phyloP scores from a whole-genome alignment of 2,797 vertebrate genomes.

The Danionella dracula region DNA sequence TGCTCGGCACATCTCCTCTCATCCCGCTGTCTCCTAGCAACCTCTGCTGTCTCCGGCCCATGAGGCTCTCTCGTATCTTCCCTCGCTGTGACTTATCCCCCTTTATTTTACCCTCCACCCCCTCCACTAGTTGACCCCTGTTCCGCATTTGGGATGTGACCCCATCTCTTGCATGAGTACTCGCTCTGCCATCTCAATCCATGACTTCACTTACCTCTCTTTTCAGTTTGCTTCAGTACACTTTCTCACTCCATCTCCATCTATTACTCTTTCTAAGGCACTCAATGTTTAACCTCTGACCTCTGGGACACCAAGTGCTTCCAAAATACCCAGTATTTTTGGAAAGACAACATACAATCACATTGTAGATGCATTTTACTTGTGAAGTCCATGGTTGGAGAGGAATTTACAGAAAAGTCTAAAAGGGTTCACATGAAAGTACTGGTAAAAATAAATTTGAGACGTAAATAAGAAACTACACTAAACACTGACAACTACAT shows the following conservation, averaged over 20 bases:
- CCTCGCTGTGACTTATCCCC: constrained; percentile 45
- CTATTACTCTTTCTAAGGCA: constrained; percentile 5
- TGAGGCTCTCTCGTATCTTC: constrained; percentile 56
- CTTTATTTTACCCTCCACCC: constrained; percentile 42
- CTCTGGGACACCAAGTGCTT: constrained; percentile 44
- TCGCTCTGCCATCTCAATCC: constrained; percentile 23
- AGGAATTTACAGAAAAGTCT: no score
- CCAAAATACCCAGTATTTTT: neutral
- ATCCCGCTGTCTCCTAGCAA: constrained; percentile 68
- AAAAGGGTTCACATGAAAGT: no score
- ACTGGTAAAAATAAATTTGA: no score
- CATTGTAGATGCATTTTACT: neutral
- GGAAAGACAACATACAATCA: neutral
- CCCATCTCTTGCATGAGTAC: constrained; percentile 55
- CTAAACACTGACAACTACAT: no score
- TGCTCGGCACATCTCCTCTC: constrained; percentile 54
- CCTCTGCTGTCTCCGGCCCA: constrained; percentile 57
- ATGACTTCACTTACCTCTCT: neutral
- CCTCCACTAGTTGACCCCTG: constrained; percentile 27
- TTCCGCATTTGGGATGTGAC: constrained; percentile 44
- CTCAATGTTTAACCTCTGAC: constrained; percentile 17
- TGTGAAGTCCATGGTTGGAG: no score
- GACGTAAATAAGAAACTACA: no score
- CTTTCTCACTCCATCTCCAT: neutral
- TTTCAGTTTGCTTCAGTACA: neutral